Evolutionary conservation across 2,113 vertebrate genomes (phyloP).

Genomic region (cat (Felis catus)): F.catus_Fca126_mat1.0 CM031419.1:48235001-48235500

Average conservation of each 20-base stretch:
- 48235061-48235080: not conserved
- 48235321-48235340: not conserved
- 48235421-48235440: not conserved
- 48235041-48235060: not conserved
- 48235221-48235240: not conserved
- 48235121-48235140: not conserved
- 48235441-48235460: not conserved
- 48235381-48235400: not conserved
- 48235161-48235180: not conserved
- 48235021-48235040: not conserved
- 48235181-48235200: not conserved
- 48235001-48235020: not conserved
- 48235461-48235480: not conserved
- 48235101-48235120: not conserved
- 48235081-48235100: not conserved
- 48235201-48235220: not conserved
- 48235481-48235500: not conserved
- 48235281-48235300: not conserved
- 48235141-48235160: not conserved
- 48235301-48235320: not conserved
- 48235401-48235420: not conserved
- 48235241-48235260: not conserved
- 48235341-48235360: not conserved
- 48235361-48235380: not conserved
- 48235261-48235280: not conserved